Evolutionary conservation across 2,113 vertebrate species (phyloP).

Genomic region (Lepisosteus oculatus): DNA sequence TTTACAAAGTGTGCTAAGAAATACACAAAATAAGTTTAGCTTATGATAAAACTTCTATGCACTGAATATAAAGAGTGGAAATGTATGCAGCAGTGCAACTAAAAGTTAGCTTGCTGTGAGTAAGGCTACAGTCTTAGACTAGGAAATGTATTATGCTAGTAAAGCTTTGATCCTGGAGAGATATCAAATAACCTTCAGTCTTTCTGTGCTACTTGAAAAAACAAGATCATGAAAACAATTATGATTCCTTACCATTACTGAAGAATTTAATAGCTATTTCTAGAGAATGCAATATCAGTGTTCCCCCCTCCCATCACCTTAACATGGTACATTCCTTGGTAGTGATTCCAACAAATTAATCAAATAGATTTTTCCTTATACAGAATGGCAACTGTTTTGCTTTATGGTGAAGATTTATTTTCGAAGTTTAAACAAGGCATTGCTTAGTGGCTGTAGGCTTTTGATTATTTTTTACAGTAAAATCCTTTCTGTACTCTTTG

Average conservation of each 20-base stretch:
- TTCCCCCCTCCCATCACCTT: background rate
- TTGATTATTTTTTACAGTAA: background rate
- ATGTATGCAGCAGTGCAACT: too few species aligned
- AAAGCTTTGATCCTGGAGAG: conserved; percentile 16
- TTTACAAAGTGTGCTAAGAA: too few species aligned
- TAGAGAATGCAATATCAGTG: background rate
- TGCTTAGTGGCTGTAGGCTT: background rate
- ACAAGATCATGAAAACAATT: too few species aligned
- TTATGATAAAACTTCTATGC: too few species aligned
- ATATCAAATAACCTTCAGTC: background rate
- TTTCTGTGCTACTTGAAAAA: too few species aligned
- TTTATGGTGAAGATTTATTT: background rate
- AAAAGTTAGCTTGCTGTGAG: conserved; percentile 13
- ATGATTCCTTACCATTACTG: too few species aligned
- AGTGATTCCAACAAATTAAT: conserved; percentile 9
- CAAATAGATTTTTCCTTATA: conserved; percentile 20
- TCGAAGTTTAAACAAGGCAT: background rate
- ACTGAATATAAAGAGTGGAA: too few species aligned
- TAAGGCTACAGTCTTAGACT: conserved; percentile 15
- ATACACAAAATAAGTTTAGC: too few species aligned
- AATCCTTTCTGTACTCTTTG: background rate
- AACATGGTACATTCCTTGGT: conserved; percentile 4
- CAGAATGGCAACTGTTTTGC: conserved; percentile 16
- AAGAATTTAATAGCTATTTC: background rate
- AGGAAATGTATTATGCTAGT: conserved; percentile 7